Percentiles rank a stretch among this genome's conserved stretches.
phyloP scores from a whole-genome alignment of 2,113 vertebrate species.

The Zingel zingel region DNA sequence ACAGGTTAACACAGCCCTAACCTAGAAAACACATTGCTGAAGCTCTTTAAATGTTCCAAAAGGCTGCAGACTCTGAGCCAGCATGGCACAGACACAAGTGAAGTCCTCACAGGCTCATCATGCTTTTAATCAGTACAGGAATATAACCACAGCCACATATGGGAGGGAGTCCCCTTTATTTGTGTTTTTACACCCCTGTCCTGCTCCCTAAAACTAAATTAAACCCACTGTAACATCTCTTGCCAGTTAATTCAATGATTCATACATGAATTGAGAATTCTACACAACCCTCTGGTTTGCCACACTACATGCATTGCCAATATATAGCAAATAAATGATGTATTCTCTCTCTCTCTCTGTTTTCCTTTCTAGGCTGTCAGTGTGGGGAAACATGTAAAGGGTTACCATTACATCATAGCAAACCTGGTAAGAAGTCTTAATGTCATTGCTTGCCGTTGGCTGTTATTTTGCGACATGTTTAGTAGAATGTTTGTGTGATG shows the following conservation, averaged over 20 bases:
- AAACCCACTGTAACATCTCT: neutral
- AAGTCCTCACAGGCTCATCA: neutral
- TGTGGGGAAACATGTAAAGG: conserved; percentile 96
- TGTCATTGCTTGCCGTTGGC: neutral
- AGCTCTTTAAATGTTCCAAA: conserved; percentile 7
- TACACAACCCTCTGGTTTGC: neutral
- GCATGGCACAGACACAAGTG: neutral
- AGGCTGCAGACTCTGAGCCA: conserved; percentile 19
- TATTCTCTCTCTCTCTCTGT: conserved; percentile 21
- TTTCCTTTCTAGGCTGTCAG: conserved; percentile 89
- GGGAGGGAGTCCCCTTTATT: conserved; percentile 13
- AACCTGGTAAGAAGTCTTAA: conserved; percentile 91
- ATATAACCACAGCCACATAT: conserved; percentile 2
- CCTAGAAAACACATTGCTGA: neutral
- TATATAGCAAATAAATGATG: conserved; percentile 2
- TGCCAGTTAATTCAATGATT: neutral
- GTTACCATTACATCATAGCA: conserved; percentile 97
- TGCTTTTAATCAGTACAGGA: conserved; percentile 36
- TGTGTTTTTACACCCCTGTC: neutral
- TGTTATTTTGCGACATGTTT: neutral
- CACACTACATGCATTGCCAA: conserved; percentile 5
- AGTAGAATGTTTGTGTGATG: neutral
- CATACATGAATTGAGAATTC: neutral
- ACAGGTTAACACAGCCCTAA: neutral
- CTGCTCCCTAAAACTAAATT: neutral